Base-by-base conservation (phyloP, 2,113 vertebrate species). In the Clinocottus analis region DNA sequence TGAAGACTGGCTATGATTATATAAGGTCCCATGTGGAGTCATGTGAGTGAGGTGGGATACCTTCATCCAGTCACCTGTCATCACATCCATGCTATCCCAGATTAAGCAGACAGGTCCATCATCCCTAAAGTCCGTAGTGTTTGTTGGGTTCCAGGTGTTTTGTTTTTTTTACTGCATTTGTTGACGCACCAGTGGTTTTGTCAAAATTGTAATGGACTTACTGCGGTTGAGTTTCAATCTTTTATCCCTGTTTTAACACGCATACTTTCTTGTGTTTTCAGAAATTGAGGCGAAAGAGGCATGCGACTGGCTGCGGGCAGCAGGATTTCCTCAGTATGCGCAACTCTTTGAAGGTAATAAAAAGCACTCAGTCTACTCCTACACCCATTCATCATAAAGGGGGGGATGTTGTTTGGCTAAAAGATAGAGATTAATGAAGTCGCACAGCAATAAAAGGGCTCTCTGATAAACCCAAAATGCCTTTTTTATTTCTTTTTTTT, bases 271-370 rank as follows among this genome's bases (percentile, higher is more conserved):
- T 95, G 21, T 92, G 82, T 91, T 95, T n/a, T 83, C 95, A 99
- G 98, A 99, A 94, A 96, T 98, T 0, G 98, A 99, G 85, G 98
- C 97, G 0, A 99, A 99, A 78, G 97, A 98, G 86, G 97, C 97
- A 41, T 99, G 98, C 75, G 97, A 98, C 84, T 99, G 98, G 98
- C 94, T 99, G 87, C 96, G 97, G 73, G 98, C 98, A 19, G 97
- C 98, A 80, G 98, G 98, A 81, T 99, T 99, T 92, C 98, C 98
- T 53, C 98, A 99, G 31, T 99, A 99, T 56, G 97, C 97, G 72
- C 98, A 99, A 88, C 93, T 99, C 68, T 99, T 99, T 84, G 97
- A 99, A 94, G 95, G 98, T 99, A 96, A 79, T 87, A 89, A 35
- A 45, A 82, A 79, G 65, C 80, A 75, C 75, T 68, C 59, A 6